Percentiles rank a stretch among this genome's conserved stretches.
Conservation (phyloP, 2,888 invertebrate species). For the Melipona bicolor region DNA sequence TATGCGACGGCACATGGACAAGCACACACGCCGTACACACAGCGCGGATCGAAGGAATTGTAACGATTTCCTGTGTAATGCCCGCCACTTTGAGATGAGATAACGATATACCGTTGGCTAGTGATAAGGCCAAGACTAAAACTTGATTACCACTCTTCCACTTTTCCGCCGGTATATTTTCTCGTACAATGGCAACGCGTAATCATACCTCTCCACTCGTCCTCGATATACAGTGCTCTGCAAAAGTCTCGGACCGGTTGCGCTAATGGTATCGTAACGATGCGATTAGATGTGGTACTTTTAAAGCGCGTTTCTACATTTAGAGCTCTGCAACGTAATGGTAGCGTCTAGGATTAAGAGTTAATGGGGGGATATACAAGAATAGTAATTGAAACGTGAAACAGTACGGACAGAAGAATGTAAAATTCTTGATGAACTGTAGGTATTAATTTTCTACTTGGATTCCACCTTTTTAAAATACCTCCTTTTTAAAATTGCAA, state of each 20-base stretch:
- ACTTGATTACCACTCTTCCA: slow-evolving; percentile 19
- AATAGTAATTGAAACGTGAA: background rate
- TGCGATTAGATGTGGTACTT: background rate
- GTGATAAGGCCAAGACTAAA: slow-evolving; percentile 38
- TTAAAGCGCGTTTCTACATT: background rate
- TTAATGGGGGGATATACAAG: background rate
- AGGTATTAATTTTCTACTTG: too few relatives aligned
- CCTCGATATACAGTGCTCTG: background rate
- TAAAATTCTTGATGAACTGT: background rate
- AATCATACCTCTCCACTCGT: slow-evolving; percentile 1
- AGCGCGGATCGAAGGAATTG: slow-evolving; percentile 28
- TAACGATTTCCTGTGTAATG: slow-evolving; percentile 61
- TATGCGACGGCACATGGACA: background rate
- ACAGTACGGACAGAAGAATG: background rate
- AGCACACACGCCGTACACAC: background rate
- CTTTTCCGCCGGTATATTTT: slow-evolving; percentile 20
- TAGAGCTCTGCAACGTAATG: background rate
- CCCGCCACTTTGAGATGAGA: slow-evolving; percentile 30
- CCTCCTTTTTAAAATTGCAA: too few relatives aligned
- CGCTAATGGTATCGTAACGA: background rate
- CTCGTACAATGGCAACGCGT: slow-evolving; percentile 16
- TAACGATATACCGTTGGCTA: slow-evolving; percentile 55
- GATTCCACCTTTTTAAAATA: too few relatives aligned
- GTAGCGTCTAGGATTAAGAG: background rate
- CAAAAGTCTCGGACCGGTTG: background rate